Evolutionary conservation across 2,888 invertebrate species (phyloP).

Genomic region (Abrostola tripartita): DNA sequence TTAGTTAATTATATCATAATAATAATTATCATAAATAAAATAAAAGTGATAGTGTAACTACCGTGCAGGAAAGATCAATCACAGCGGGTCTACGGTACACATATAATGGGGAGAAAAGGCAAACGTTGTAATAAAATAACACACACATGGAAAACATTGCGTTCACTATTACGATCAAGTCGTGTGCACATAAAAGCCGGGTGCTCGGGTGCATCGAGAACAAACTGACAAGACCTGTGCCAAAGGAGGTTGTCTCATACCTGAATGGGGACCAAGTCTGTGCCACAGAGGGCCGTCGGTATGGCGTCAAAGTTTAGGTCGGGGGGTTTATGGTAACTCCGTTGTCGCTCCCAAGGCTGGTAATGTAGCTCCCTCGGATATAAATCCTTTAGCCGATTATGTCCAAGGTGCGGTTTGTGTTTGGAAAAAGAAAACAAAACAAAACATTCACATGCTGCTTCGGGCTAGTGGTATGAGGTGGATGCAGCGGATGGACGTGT

Average conservation of each 20-base stretch:
- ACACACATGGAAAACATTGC: conserved; percentile 70
- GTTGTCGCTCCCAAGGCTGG: conserved; percentile 91
- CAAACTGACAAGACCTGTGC: conserved; percentile 76
- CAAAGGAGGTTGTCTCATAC: conserved; percentile 83
- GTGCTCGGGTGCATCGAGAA: conserved; percentile 81
- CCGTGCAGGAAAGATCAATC: conserved; percentile 71
- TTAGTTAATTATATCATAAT: conserved; percentile 46
- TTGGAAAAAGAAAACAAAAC: conserved; percentile 88
- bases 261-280: conserved; percentile 87
- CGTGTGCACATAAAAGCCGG: conserved; percentile 83
- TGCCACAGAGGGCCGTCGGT: conserved; percentile 84
- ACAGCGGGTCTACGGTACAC: conserved; percentile 40
- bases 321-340: conserved; percentile 88
- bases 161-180: conserved; percentile 64
- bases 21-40: conserved; percentile 44
- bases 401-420: conserved; percentile 88
- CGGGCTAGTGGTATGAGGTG: conserved; percentile 82
- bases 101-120: conserved; percentile 30
- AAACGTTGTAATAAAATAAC: conserved; percentile 48
- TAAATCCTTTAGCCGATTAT: conserved; percentile 86
- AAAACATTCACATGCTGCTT: conserved; percentile 89
- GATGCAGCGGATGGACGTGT: conserved; percentile 81
- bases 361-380: conserved; percentile 89
- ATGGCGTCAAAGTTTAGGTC: conserved; percentile 87
- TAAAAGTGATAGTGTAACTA: conserved; percentile 60